These are phyloP conservation scores for Augochlorella aurata DNA, from an alignment of 2,888 invertebrate species.

Conservation along the genomic window DNA sequence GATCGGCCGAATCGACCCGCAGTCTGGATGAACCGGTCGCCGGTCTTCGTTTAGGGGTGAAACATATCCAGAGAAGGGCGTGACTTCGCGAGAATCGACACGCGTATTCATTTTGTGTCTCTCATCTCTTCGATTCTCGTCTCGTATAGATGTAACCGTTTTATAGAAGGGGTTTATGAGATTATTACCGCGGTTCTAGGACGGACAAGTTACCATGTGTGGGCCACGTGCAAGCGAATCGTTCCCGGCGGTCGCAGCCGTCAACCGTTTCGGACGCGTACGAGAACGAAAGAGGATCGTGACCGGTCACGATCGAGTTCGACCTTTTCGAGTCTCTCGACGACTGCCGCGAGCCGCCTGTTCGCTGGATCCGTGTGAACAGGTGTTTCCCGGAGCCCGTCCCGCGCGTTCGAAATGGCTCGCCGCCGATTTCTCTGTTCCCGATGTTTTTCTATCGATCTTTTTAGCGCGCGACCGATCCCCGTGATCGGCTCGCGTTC, in stretches of 20 bases:
- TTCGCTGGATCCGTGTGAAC: background rate
- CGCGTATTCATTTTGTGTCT: constrained; percentile 6
- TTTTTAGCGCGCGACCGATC: constrained; percentile 1
- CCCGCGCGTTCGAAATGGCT: background rate
- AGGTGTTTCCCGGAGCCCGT: background rate
- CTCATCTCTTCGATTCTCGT: constrained; percentile 15
- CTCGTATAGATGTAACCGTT: constrained; percentile 65
- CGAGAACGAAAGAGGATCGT: background rate
- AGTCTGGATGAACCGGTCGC: constrained; percentile 10
- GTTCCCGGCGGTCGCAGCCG: constrained; percentile 49
- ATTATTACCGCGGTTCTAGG: constrained; percentile 63
- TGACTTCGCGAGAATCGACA: constrained; percentile 37
- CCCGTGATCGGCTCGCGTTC: constrained; percentile 20
- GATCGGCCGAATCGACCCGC: background rate
- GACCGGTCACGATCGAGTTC: too few relatives aligned
- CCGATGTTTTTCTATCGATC: background rate
- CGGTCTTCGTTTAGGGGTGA: constrained; percentile 21
- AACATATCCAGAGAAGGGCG: constrained; percentile 53
- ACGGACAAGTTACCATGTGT: constrained; percentile 55
- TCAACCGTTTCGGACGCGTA: background rate
- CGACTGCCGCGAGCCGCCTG: background rate
- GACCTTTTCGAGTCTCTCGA: background rate
- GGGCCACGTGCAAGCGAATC: constrained; percentile 27
- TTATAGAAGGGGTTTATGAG: constrained; percentile 66
- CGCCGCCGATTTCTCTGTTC: background rate